These are phyloP conservation scores for Pseudomyrmex dendroicus DNA, from an alignment of 1,140 invertebrate genomes.

Conservation along the genomic window DNA sequence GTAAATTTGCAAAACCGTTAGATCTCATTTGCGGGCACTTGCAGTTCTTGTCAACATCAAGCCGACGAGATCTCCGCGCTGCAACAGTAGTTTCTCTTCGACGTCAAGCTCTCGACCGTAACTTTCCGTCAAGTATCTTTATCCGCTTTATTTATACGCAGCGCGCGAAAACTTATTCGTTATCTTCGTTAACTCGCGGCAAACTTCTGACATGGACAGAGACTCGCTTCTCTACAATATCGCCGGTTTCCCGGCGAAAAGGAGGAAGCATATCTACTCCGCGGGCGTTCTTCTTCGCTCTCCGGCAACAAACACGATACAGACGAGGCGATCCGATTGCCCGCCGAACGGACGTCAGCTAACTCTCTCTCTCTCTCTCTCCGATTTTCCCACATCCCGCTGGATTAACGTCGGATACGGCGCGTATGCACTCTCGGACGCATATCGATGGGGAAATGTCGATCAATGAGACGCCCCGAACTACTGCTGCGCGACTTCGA, in stretches of 20 bases:
- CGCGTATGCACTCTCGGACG: conserved; percentile 55
- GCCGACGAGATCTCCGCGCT: conserved; percentile 9
- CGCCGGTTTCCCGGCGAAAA: neutral
- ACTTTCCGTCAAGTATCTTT: neutral
- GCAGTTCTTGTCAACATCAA: conserved; percentile 11
- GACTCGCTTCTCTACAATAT: neutral
- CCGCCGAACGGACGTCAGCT: conserved; percentile 41
- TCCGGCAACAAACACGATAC: conserved; percentile 23
- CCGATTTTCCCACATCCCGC: conserved; percentile 32
- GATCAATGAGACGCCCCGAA: conserved; percentile 39
- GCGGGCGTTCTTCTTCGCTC: conserved; percentile 2
- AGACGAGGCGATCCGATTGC: conserved; percentile 1
- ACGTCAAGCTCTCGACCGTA: conserved; percentile 9
- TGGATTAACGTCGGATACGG: conserved; percentile 62
- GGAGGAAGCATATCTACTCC: neutral
- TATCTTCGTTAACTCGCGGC: conserved; percentile 32
- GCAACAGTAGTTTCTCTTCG: neutral
- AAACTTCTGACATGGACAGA: conserved; percentile 52
- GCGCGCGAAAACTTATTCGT: neutral
- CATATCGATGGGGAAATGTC: conserved; percentile 65
- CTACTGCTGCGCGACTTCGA: conserved; percentile 15
- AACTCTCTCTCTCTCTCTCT: conserved; percentile 38
- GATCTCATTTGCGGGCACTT: neutral
- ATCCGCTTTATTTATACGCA: conserved; percentile 11
- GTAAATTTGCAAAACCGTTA: neutral